phyloP scores from a whole-genome alignment of 1,140 invertebrate species.

The Geopemphigus sp. region DNA sequence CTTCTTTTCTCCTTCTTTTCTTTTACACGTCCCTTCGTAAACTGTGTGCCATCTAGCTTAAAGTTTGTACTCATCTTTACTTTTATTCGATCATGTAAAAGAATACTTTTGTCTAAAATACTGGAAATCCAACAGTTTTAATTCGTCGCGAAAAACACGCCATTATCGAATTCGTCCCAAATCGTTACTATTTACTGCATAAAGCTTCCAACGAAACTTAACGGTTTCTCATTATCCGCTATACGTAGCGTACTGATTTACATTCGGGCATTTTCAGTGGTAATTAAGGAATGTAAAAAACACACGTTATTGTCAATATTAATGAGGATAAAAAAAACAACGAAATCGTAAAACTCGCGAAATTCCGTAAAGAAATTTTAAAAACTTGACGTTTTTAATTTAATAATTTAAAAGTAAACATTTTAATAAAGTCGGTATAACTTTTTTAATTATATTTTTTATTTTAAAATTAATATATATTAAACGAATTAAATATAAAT shows the following conservation, averaged over 20 bases:
- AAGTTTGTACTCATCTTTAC: background rate
- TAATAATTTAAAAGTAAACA: too few species aligned
- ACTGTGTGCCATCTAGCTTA: background rate
- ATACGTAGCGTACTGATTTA: background rate
- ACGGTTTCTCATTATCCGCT: background rate
- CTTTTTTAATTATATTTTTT: too few species aligned
- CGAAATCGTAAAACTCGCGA: too few species aligned
- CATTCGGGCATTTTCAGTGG: too few species aligned
- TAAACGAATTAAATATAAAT: too few species aligned
- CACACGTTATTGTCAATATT: too few species aligned
- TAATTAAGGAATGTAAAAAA: too few species aligned
- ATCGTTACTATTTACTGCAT: background rate
- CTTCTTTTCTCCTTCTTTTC: background rate
- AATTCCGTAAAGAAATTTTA: too few species aligned
- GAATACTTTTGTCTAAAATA: background rate
- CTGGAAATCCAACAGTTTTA: background rate
- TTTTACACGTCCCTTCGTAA: background rate
- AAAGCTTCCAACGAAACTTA: constrained; percentile 4
- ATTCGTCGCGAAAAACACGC: background rate
- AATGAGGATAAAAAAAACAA: too few species aligned
- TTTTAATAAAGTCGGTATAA: too few species aligned
- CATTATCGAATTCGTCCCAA: background rate
- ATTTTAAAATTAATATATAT: too few species aligned
- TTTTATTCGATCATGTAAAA: constrained; percentile 6
- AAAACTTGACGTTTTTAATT: too few species aligned